These are phyloP conservation scores for Drosophila colorata DNA, from an alignment of 2,888 invertebrate genomes.

Conservation along the genomic window DNA sequence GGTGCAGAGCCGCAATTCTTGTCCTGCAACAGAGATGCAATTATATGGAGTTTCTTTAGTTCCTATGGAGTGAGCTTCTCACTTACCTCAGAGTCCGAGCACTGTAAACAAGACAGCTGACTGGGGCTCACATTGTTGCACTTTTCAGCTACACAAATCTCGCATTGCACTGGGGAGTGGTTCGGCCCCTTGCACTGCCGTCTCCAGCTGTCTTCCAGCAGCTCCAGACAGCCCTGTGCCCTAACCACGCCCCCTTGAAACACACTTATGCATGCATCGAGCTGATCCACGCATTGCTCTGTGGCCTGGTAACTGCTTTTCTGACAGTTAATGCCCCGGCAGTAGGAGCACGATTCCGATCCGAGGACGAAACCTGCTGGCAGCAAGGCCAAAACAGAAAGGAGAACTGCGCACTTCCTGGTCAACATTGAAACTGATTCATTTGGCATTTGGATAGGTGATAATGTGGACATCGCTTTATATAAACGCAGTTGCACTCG, in stretches of 20 bases:
- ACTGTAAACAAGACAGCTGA: conserved; percentile 66
- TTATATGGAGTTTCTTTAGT: not conserved
- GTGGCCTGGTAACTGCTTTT: conserved; percentile 53
- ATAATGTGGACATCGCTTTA: conserved; percentile 46
- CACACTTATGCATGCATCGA: conserved; percentile 76
- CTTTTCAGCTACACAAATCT: conserved; percentile 51
- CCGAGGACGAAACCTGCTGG: conserved; percentile 40
- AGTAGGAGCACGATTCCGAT: conserved; percentile 61
- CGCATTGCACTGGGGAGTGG: conserved; percentile 32
- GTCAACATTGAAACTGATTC: conserved; percentile 52
- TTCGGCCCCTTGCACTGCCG: conserved; percentile 30
- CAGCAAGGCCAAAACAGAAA: conserved; percentile 31
- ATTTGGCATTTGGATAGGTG: conserved; percentile 39
- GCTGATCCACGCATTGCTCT: conserved; percentile 61
- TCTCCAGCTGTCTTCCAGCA: conserved; percentile 37
- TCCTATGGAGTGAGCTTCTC: too few species aligned
- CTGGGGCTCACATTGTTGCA: conserved; percentile 66
- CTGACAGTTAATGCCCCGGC: conserved; percentile 74
- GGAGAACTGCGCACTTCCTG: conserved; percentile 26
- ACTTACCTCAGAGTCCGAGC: conserved; percentile 64
- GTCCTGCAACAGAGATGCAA: conserved; percentile 16
- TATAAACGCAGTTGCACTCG: conserved; percentile 52
- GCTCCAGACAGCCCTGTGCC: conserved; percentile 70
- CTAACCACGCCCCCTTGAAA: conserved; percentile 59
- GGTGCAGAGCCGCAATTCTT: conserved; percentile 37